Evolutionary conservation across 2,888 invertebrate species (phyloP), one percentile per base, ranked within the genome.

Genomic region (Anticlea derivata): DNA sequence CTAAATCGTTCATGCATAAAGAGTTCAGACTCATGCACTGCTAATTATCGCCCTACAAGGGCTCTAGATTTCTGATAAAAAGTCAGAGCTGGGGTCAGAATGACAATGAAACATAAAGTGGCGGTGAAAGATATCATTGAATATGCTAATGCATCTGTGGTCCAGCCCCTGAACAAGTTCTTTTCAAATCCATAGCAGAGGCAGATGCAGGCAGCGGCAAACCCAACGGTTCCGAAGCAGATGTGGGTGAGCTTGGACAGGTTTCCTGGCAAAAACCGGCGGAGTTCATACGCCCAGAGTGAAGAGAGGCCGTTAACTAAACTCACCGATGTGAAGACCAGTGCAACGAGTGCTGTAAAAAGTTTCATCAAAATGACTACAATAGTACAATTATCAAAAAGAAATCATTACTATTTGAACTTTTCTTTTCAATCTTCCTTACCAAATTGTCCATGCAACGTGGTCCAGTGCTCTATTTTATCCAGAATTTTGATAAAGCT

Each of bases 111-210:
- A 1, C 71, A 65, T 6, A 73, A 61, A 0, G 61, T 47, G 3
- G 66, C 73, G 0, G 70, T 73, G 8, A 80, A 71, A 0, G 64
- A 55, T 11, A 84, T 80, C n/a, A 75, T 30, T 0, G 74, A 65
- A 26, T 70, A 60, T 1, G 75, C 62, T 2, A 74, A 43, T 0
- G 52, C 56, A 3, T 61, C 47, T 2, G 66, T 63, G 2, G 71
- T 53, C 76, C 75, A 79, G 2, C 0, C 30, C 37, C 60, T 75
- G 44, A 84, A 81, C 1, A 31, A 22, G 1, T 0, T 1, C 26
- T 83, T 85, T 1, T 78, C 74, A n/a, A 81, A 70, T 0, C 83
- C 85, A 24, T 73, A 81, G 59, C 75, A 75, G 8, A 86, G 78
- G 3, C 55, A 2, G 34, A 81, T 61, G 40, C 58, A 50, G 11